Evolutionary conservation across 2,888 invertebrate genomes (phyloP), one percentile per base, ranked within the genome.

Genomic region (Syritta pipiens): DNA sequence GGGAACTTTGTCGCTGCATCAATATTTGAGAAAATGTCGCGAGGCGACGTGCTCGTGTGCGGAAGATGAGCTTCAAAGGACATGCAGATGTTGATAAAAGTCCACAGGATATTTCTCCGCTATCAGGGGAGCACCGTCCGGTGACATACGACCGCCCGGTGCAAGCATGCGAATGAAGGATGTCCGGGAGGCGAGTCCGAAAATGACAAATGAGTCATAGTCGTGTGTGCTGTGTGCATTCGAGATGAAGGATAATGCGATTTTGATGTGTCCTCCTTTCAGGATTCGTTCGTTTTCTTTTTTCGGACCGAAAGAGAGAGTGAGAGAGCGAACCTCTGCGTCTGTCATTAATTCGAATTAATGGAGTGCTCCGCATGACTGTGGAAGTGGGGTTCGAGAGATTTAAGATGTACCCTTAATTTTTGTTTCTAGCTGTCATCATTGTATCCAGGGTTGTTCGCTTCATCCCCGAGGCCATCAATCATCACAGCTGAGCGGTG

Each of bases 201-300:
- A 63, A 57, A 69, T 63, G 76, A 76, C 63, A 69, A 63, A 76
- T 76, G 76, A 69, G 48, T n/a, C n/a, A n/a, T n/a, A n/a, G n/a
- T 51, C 42, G 69, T 69, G 22, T 57, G 35, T 37, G 67, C 55
- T 48, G 20, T 22, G 42, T 69, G 69, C 69, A 63, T 63, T 46
- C 44, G 24, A 63, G 62, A 69, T 57, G 69, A 57, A 26, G 51
- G 48, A 55, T 63, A 68, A 62, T 69, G 68, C 55, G 35, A 42
- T 62, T 68, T 48, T 68, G 60, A 68, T 76, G 69, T 49, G 57
- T 20, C 55, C 37, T 40, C 28, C 22, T 40, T 35, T 19, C 20
- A 42, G 28, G 22, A 67, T 48, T 60, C 68, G n/a, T 65, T 9
- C 35, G 55, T 9, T 42, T 26, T n/a, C 4, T 6, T 30, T 42